A percentile compares a stretch with the other conserved stretches of the same genome.
Conservation (phyloP, 2,888 invertebrate genomes). For the Luffia ferchaultella region DNA sequence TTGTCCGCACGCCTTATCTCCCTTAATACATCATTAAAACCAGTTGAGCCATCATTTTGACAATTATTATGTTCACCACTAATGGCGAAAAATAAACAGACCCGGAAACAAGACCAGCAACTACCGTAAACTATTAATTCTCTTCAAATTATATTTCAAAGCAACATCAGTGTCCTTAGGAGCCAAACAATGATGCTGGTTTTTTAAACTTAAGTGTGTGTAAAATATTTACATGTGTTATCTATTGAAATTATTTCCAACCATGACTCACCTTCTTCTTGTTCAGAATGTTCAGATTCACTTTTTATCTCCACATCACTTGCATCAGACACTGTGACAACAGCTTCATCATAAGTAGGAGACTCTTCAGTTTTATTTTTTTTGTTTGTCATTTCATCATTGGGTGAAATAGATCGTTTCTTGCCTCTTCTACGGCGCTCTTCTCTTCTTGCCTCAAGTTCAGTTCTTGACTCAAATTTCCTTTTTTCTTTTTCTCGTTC, state of each 20-base stretch:
- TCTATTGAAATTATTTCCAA: not conserved
- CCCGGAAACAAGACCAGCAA: too few species aligned
- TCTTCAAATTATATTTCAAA: too few species aligned
- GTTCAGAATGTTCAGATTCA: slow-evolving; percentile 42
- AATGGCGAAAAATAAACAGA: too few species aligned
- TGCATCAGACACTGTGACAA: slow-evolving; percentile 58
- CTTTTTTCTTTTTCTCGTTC: slow-evolving; percentile 81
- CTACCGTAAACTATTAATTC: too few species aligned
- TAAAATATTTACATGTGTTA: too few species aligned
- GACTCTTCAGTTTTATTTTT: slow-evolving; percentile 42
- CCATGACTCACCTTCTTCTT: slow-evolving; percentile 43
- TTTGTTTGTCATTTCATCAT: slow-evolving; percentile 35
- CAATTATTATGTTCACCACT: too few species aligned
- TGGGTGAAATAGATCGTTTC: slow-evolving; percentile 44
- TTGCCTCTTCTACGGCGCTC: slow-evolving; percentile 61
- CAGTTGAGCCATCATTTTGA: too few species aligned
- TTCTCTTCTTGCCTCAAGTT: slow-evolving; percentile 76
- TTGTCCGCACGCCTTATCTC: too few species aligned
- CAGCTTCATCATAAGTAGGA: slow-evolving; percentile 42
- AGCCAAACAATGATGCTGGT: too few species aligned
- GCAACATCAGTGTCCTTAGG: too few species aligned
- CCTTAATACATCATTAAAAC: too few species aligned
- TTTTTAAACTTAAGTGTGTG: too few species aligned
- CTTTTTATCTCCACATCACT: slow-evolving; percentile 58
- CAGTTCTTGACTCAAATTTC: slow-evolving; percentile 77